Evolutionary conservation across 2,888 invertebrate genomes (phyloP), one percentile per base, ranked within the genome.

Genomic region (Herminia tarsipennalis): DNA sequence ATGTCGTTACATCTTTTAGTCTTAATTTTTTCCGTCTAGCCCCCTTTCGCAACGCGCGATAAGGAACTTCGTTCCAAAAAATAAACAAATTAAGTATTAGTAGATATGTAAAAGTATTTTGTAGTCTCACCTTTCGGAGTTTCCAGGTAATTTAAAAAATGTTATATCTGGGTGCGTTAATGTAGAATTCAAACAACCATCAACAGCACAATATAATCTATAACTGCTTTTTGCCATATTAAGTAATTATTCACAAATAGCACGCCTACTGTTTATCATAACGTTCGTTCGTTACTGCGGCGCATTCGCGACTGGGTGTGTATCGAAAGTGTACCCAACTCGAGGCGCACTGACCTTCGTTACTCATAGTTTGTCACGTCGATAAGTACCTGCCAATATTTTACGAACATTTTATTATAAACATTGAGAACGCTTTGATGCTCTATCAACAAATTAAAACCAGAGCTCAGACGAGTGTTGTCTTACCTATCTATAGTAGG

Each of bases 291-390:
- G n/a, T n/a, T n/a, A n/a, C n/a, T n/a, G n/a, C n/a, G n/a, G n/a
- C n/a, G n/a, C n/a, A n/a, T n/a, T n/a, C n/a, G n/a, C n/a, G n/a
- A n/a, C n/a, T n/a, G n/a, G n/a, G n/a, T n/a, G n/a, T n/a, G n/a
- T n/a, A n/a, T n/a, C n/a, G n/a, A n/a, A n/a, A n/a, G n/a, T n/a
- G n/a, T n/a, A n/a, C n/a, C n/a, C n/a, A n/a, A n/a, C n/a, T n/a
- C n/a, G n/a, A n/a, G n/a, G n/a, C n/a, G n/a, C 61, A 70, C 63
- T 77, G 80, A 74, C 80, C 79, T 79, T 77, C 73, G 45, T 42
- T 52, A 59, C 59, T 55, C 37, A 48, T 22, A 30, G 41, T 37
- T 49, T 51, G 60, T 51, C n/a, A n/a, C 58, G 53, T 58, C 51
- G 57, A 46, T 48, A 36, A 42, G 41, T 40, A 40, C 43, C n/a